phyloP scores from a whole-genome alignment of 2,888 invertebrate species.

The Catocala fraxini region DNA sequence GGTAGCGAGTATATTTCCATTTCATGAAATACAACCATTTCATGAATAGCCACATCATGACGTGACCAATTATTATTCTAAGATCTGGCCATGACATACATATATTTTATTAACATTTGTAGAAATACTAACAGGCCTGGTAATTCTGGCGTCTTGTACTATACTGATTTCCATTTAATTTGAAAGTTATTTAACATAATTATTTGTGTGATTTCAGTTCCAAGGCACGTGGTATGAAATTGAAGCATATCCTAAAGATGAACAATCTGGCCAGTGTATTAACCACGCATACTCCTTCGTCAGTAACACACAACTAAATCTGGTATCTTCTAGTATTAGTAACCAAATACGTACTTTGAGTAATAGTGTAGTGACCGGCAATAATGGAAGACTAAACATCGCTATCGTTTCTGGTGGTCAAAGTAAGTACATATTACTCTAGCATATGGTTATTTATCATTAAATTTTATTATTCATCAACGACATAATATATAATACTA shows the following conservation, averaged over 20 bases:
- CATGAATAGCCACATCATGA: too few relatives aligned
- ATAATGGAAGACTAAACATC: conserved; percentile 59
- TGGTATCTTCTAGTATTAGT: conserved; percentile 59
- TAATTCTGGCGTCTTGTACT: too few relatives aligned
- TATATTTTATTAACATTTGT: too few relatives aligned
- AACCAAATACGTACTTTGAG: conserved; percentile 51
- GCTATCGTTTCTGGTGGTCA: conserved; percentile 31
- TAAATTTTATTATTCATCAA: too few relatives aligned
- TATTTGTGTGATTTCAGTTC: conserved; percentile 51
- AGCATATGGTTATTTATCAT: too few relatives aligned
- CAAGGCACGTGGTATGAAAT: conserved; percentile 66
- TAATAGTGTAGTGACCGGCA: conserved; percentile 48
- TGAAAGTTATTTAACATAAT: not conserved
- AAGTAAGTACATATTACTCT: conserved; percentile 29
- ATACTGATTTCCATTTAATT: too few relatives aligned
- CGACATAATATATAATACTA: too few relatives aligned
- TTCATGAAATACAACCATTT: too few relatives aligned
- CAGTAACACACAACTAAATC: conserved; percentile 33
- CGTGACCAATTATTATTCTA: too few relatives aligned
- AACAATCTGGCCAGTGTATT: conserved; percentile 67
- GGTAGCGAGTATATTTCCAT: too few relatives aligned
- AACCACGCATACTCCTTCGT: conserved; percentile 56
- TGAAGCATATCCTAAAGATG: conserved; percentile 64
- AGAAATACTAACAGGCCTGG: too few relatives aligned
- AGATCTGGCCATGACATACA: too few relatives aligned